Evolutionary conservation across 2,797 vertebrate species (phyloP), one percentile per base, ranked within the genome.

Genomic region (Lycodopsis pacificus): DNA sequence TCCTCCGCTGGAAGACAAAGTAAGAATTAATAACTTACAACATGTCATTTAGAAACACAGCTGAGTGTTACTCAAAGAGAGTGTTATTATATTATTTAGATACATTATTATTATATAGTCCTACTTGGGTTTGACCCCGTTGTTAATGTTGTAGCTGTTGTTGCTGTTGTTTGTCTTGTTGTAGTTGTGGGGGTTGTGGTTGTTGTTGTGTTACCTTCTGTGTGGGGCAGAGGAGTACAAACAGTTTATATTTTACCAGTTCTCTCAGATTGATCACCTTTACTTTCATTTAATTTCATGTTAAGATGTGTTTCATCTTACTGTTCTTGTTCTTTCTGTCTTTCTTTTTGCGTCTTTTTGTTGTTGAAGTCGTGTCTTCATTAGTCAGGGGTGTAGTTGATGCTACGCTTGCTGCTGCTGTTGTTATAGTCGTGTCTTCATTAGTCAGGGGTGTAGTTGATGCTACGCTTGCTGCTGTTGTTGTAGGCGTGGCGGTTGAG

Each of bases 41-140:
- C 32, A 65, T 32, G 0, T 32, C 30, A 14, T 12, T 5, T 30
- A 46, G 5, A 30, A 65, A 20, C 3, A 64, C 14, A 25, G 7
- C 19, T 5, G 14, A 54, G 53, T 56, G 17, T 14, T 17, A 36
- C 36, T 5, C 9, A 38, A 38, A 44, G 17, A 17, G 5, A 19
- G 44, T 46, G 44, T 46, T 19, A 7, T 46, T 15, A 46, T 17
- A 19, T 46, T 19, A 17, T 17, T 19, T 6, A 46, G 8, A 5
- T 7, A 17, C 4, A 0, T 27, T 27, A 27, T 44, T 44, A 44
- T 44, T 15, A 17, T 44, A 17, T 25, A 19, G 49, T 40, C 15
- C 17, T 68, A 30, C 66, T 2, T 40, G 34, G 0, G 34, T 0
- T 0, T 30, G 6, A 0, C 15, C 0, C 2, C 1, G 1, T 3